Evolutionary conservation across 2,888 invertebrate genomes (phyloP), one percentile per base, ranked within the genome.

Genomic region (Diabrotica balteata): DNA sequence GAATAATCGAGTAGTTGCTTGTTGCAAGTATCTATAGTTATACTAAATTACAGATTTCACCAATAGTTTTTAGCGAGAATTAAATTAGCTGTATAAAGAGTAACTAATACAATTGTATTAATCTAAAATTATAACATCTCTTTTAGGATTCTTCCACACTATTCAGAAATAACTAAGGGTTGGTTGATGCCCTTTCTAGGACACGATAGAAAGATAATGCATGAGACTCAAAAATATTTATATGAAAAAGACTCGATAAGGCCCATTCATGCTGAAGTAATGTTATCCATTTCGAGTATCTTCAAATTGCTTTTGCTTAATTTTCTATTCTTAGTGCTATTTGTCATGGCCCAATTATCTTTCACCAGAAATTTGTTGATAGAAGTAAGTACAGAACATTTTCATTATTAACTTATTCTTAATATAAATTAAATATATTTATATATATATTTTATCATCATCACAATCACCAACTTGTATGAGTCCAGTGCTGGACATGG

Each of bases 151-250:
- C 32, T 72, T 6, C 78, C 78, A 9, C 77, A 76, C 59, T 73
- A 75, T 47, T 61, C 72, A 6, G 66, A 72, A 8, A 54, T 75
- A 22, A 71, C 73, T 7, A 63, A 74, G 8, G 80, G 80, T 32
- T 81, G 80, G 80, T 73, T 71, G 4, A 10, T 80, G 10, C 97
- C 97, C 85, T 32, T 32, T 32, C 89, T 89, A 0, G 95, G 95
- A 44, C 86, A 94, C 8, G 97, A 97, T 85, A 88, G 89, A 69
- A 90, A 96, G 2, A 90, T 97, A 0, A 90, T 93, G n/a, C 85
- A 89, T 80, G 88, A 97, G 57, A 90, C 95, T 0, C 96, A 97
- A 82, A 88, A 93, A 59, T 88, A 88, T 80, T 87, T 94, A 17
- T 91, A 89, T 80, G 90, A 91, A 52, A 82, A 85, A 1, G 87